Evolutionary conservation across 2,113 vertebrate species (phyloP), one percentile per base, ranked within the genome.

Genomic region (Butastur rufipennis): DNA sequence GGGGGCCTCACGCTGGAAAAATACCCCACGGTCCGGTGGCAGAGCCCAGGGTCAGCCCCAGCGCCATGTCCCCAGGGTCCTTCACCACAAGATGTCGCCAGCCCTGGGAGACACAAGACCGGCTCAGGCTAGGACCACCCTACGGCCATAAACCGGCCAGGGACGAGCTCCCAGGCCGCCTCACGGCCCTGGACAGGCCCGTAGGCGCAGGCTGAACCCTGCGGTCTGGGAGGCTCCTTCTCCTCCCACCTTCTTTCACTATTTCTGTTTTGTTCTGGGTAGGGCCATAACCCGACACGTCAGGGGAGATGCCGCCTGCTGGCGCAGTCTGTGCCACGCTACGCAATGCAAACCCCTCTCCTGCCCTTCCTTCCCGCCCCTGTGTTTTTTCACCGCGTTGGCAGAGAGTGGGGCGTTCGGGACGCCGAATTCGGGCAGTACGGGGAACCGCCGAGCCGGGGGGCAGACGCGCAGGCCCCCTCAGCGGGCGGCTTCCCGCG

Each of bases 41-140:
- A 47, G 50, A 47, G 16, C 36, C n/a, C 58, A 38, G 27, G 22
- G 9, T 48, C 19, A 42, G 58, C 8, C 22, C n/a, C 62, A 52
- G 68, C 0, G 0, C n/a, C 2, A 0, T 2, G 4, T 42, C 11
- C 34, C 8, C 74, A n/a, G 4, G 1, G 27, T 27, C 38, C 12
- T 48, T 53, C 56, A 26, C 8, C 20, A 17, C 19, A 52, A 31
- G 32, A 29, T 20, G 34, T 23, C 32, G 6, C n/a, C 27, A 80
- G 16, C 11, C 40, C 45, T 48, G 15, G 14, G 3, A 58, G 6
- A 78, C 10, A 5, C 22, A 12, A 22, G 68, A 27, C 53, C 22
- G 23, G 8, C 58, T 71, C 16, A 8, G 6, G 3, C 62, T 22
- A 78, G 38, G 20, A 21, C 3, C 29, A 16, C 27, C 9, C 11